phyloP scores from a whole-genome alignment of 2,888 invertebrate genomes.

The Sesia bembeciformis region DNA sequence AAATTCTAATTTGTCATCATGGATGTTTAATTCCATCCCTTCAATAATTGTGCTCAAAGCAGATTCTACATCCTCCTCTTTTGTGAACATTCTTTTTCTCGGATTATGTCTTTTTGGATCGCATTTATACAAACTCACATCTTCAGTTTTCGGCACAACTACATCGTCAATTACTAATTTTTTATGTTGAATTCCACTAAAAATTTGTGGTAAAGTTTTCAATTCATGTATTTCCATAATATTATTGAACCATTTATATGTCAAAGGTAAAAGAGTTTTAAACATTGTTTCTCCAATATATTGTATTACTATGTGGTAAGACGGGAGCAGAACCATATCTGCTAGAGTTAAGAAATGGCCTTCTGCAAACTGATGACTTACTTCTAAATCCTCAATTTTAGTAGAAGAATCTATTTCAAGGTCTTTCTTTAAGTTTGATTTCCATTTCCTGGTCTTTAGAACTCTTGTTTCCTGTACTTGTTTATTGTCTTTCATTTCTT shows the following conservation, averaged over 20 bases:
- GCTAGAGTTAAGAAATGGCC: conserved; percentile 87
- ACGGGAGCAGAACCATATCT: conserved; percentile 86
- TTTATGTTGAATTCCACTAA: conserved; percentile 14
- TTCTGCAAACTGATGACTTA: conserved; percentile 86
- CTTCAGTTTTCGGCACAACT: conserved; percentile 61
- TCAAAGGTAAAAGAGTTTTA: conserved; percentile 72
- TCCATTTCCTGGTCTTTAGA: conserved; percentile 63
- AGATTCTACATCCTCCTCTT: conserved; percentile 82
- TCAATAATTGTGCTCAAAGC: conserved; percentile 61
- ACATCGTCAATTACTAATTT: conserved; percentile 18
- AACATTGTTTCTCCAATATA: conserved; percentile 42
- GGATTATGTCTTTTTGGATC: conserved; percentile 86
- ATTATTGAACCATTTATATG: conserved; percentile 76
- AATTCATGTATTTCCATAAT: conserved; percentile 28
- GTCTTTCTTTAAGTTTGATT: conserved; percentile 51
- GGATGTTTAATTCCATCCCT: conserved; percentile 52
- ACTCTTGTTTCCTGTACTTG: conserved; percentile 18
- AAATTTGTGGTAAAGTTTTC: conserved; percentile 15
- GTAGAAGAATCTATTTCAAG: conserved; percentile 49
- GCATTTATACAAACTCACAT: conserved; percentile 83
- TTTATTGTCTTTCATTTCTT: background rate
- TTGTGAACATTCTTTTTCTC: conserved; percentile 82
- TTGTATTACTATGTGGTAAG: conserved; percentile 76
- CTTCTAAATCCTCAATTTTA: conserved; percentile 63
- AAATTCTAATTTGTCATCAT: conserved; percentile 27